These are phyloP conservation scores for Notechis scutatus DNA, from an alignment of 2,113 vertebrate genomes.

Conservation along the genomic window DNA sequence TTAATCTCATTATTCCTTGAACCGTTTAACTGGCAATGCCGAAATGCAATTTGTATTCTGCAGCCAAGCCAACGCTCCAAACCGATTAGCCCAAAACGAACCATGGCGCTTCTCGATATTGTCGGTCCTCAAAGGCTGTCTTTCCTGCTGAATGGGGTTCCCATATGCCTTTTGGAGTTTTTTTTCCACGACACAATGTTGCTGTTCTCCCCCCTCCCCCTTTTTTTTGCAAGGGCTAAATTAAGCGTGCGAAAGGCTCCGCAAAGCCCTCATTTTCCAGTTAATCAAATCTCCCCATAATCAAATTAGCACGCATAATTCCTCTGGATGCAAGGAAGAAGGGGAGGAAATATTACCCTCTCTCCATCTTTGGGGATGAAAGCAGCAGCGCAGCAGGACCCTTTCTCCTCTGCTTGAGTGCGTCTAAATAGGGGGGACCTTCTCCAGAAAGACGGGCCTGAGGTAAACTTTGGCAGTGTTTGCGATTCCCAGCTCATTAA, in stretches of 20 bases:
- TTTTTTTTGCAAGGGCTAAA: constrained; percentile 94
- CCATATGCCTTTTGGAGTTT: constrained; percentile 99
- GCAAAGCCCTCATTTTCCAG: constrained; percentile 99
- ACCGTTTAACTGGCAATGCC: constrained; percentile 97
- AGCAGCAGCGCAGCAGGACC: constrained; percentile 87
- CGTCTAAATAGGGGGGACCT: constrained; percentile 82
- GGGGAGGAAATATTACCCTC: constrained; percentile 85
- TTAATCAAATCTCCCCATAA: constrained; percentile 99
- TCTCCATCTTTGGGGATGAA: constrained; percentile 90
- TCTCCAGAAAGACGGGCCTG: constrained; percentile 89
- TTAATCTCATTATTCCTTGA: constrained; percentile 99
- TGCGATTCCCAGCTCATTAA: constrained; percentile 99
- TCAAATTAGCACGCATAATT: constrained; percentile 99
- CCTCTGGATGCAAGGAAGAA: constrained; percentile 85
- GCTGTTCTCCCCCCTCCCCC: constrained; percentile 75
- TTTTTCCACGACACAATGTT: constrained; percentile 97
- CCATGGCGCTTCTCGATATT: constrained; percentile 96
- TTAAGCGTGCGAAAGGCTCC: constrained; percentile 99
- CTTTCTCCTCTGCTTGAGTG: constrained; percentile 93
- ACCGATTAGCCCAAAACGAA: constrained; percentile 99
- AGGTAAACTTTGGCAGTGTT: constrained; percentile 95
- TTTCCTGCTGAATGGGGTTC: constrained; percentile 91
- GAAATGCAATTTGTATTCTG: constrained; percentile 99
- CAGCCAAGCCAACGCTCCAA: constrained; percentile 94
- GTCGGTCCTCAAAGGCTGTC: constrained; percentile 93